A percentile compares a stretch with the other conserved stretches of the same genome.
Evolutionary conservation across 2,113 vertebrate genomes (phyloP).

Genomic region (Empidonax traillii): DNA sequence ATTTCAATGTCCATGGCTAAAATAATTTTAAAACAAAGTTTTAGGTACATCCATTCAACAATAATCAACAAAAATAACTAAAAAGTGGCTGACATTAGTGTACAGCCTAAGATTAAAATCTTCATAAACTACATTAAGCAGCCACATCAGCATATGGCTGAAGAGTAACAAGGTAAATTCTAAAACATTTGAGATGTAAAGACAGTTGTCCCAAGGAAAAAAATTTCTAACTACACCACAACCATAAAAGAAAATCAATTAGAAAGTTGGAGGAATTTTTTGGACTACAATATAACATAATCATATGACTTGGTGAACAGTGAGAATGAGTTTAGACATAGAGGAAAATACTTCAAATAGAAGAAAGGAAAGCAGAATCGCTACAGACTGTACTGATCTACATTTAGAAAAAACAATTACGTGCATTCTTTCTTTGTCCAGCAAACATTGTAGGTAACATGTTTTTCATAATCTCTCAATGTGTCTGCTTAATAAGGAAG

Average conservation of each 20-base stretch:
- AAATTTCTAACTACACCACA: neutral
- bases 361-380: neutral
- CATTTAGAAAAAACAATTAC: neutral
- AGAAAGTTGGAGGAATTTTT: neutral
- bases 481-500: neutral
- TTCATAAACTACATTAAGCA: conserved; percentile 22
- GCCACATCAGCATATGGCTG: neutral
- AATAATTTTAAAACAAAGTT: conserved; percentile 9
- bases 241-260: neutral
- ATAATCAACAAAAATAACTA: conserved; percentile 20
- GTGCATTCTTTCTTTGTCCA: neutral
- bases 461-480: neutral
- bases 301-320: neutral
- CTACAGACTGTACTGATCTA: neutral
- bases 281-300: neutral
- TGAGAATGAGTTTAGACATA: neutral
- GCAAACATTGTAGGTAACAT: neutral
- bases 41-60: neutral
- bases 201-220: neutral
- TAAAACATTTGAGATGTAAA: neutral
- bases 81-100: neutral
- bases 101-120: conserved; percentile 8
- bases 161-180: neutral
- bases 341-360: neutral
- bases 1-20: neutral